Evolutionary conservation across 2,888 invertebrate genomes (phyloP).

Genomic region (Torymus tubicola): DNA sequence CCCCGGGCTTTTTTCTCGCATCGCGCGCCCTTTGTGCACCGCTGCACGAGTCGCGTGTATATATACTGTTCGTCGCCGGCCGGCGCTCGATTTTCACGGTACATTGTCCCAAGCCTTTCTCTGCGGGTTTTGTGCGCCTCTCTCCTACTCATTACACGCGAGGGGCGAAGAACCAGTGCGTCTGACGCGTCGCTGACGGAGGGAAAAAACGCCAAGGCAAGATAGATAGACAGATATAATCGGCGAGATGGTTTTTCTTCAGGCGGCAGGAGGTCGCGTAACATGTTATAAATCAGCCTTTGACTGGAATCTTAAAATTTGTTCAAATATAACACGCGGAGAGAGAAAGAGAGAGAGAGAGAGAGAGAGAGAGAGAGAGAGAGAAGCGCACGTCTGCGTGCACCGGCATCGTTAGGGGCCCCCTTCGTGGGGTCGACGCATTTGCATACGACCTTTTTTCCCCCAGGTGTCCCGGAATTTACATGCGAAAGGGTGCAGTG

Average conservation of each 20-base stretch:
- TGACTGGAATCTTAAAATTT: slow-evolving; percentile 42
- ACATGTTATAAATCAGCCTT: slow-evolving; percentile 47
- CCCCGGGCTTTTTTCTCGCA: neutral
- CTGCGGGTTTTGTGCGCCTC: neutral
- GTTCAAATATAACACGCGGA: slow-evolving; percentile 7
- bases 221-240: slow-evolving; percentile 10
- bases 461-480: slow-evolving; percentile 75
- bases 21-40: slow-evolving; percentile 8
- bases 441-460: slow-evolving; percentile 70
- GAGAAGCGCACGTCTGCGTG: slow-evolving; percentile 7
- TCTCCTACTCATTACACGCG: slow-evolving; percentile 30
- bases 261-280: neutral
- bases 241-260: neutral
- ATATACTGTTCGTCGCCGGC: neutral
- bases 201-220: neutral
- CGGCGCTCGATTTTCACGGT: slow-evolving; percentile 20
- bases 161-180: too few species aligned
- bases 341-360: slow-evolving; percentile 6
- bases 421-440: slow-evolving; percentile 58
- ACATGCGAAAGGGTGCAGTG: slow-evolving; percentile 74
- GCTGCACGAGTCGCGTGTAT: neutral
- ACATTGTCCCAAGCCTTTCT: slow-evolving; percentile 40
- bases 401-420: neutral
- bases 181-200: neutral
- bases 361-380: slow-evolving; percentile 3